Percentiles rank a stretch among this genome's conserved stretches.
phyloP scores from a whole-genome alignment of 2,113 vertebrate species.

The Microcebus ravelobensis region DNA sequence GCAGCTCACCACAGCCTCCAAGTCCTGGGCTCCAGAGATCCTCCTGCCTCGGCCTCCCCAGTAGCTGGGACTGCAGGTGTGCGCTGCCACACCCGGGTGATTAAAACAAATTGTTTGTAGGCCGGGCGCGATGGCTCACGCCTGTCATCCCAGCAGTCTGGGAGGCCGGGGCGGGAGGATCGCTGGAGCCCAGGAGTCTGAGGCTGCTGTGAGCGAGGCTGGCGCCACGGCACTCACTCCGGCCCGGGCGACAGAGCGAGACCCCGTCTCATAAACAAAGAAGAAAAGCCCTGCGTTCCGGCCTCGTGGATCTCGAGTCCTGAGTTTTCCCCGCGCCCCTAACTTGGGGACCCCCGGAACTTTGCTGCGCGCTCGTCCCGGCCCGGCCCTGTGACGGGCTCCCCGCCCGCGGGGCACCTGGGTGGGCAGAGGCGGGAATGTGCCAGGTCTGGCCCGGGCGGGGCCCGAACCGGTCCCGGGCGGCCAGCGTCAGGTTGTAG shows the following conservation, averaged over 20 bases:
- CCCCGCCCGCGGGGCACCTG: conserved; percentile 68
- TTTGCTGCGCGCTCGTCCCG: too few relatives aligned
- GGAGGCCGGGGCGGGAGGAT: background rate
- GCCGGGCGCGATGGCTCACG: fast-evolving
- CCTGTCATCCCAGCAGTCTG: background rate
- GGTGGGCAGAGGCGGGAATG: background rate
- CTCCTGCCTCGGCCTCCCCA: too few relatives aligned
- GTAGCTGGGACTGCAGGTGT: too few relatives aligned
- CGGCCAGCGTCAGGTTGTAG: conserved; percentile 59
- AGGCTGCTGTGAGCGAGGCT: background rate
- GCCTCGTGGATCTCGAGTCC: background rate
- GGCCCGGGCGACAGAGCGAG: background rate
- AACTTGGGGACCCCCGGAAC: background rate
- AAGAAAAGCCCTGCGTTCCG: background rate
- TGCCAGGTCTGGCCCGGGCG: fast-evolving
- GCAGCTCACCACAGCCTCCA: too few relatives aligned
- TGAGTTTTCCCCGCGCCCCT: background rate
- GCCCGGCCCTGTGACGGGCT: too few relatives aligned
- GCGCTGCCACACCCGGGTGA: too few relatives aligned
- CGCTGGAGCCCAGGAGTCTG: background rate
- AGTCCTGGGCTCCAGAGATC: too few relatives aligned
- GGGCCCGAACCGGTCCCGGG: fast-evolving
- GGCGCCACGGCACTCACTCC: too few relatives aligned
- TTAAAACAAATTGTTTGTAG: too few relatives aligned
- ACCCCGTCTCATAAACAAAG: background rate